These are phyloP conservation scores for Theristicus caerulescens DNA, from an alignment of 2,113 vertebrate species.

Conservation along the genomic window DNA sequence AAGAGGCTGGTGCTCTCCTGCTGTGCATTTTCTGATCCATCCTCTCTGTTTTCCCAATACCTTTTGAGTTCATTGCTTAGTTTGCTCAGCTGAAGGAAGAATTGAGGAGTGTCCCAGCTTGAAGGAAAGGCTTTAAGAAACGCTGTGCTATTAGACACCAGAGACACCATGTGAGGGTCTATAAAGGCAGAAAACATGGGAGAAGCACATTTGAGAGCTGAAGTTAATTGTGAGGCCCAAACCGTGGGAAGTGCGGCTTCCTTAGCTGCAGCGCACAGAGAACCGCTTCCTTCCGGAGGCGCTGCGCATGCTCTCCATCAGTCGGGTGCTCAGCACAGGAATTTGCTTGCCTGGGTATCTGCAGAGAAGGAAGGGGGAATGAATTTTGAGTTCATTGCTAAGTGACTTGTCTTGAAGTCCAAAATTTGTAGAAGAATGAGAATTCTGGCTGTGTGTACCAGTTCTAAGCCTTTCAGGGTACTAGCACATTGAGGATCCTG, in stretches of 20 bases:
- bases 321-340: background rate
- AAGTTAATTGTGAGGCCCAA: background rate
- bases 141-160: background rate
- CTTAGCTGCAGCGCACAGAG: background rate
- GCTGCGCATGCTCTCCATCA: accelerated
- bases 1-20: background rate
- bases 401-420: background rate
- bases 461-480: background rate
- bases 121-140: background rate
- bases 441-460: background rate
- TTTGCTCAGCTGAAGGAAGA: background rate
- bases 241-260: background rate
- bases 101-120: background rate
- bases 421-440: background rate
- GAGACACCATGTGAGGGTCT: background rate
- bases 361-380: background rate
- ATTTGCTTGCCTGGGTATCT: background rate
- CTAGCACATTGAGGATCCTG: background rate
- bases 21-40: background rate
- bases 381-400: background rate
- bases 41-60: background rate
- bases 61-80: background rate
- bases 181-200: background rate
- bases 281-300: background rate
- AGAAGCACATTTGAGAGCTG: background rate